A percentile compares a stretch with the other conserved stretches of the same genome.
phyloP scores from a whole-genome alignment of 2,797 vertebrate genomes.

The Sebastes dallii region DNA sequence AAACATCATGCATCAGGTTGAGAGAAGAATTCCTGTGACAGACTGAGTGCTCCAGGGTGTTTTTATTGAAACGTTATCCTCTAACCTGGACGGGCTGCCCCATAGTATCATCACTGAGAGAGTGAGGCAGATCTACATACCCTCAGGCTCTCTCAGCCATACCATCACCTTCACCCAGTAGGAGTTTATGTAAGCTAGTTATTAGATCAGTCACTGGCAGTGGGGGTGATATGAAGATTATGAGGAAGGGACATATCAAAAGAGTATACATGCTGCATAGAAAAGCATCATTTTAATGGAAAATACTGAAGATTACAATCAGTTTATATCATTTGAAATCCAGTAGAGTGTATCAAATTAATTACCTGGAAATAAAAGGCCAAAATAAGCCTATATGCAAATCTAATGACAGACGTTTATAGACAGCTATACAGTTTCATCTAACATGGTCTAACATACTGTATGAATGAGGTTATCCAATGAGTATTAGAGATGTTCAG shows the following conservation, averaged over 20 bases:
- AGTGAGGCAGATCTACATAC: background rate
- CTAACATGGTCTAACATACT: background rate
- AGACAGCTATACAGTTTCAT: background rate
- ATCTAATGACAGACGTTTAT: background rate
- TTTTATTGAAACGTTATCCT: slow-evolving; percentile 39
- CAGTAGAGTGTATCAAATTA: background rate
- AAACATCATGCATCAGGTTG: background rate
- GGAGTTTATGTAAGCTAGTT: background rate
- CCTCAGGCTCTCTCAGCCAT: background rate
- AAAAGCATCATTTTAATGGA: background rate
- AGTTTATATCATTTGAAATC: background rate
- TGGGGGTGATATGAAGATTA: background rate
- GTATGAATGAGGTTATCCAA: background rate
- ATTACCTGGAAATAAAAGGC: background rate
- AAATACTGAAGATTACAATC: background rate
- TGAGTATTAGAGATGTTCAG: background rate
- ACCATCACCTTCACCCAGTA: background rate
- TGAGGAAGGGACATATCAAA: background rate
- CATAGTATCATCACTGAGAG: background rate
- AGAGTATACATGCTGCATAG: background rate
- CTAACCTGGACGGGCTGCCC: slow-evolving; percentile 21
- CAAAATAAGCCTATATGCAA: background rate
- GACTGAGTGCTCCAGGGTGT: slow-evolving; percentile 6
- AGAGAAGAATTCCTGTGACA: slow-evolving; percentile 12
- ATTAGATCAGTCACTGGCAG: background rate